Percentiles rank a stretch among this genome's conserved stretches.
These are phyloP conservation scores for Peromyscus leucopus DNA, from an alignment of 2,113 vertebrate species.

Conservation along the genomic window DNA sequence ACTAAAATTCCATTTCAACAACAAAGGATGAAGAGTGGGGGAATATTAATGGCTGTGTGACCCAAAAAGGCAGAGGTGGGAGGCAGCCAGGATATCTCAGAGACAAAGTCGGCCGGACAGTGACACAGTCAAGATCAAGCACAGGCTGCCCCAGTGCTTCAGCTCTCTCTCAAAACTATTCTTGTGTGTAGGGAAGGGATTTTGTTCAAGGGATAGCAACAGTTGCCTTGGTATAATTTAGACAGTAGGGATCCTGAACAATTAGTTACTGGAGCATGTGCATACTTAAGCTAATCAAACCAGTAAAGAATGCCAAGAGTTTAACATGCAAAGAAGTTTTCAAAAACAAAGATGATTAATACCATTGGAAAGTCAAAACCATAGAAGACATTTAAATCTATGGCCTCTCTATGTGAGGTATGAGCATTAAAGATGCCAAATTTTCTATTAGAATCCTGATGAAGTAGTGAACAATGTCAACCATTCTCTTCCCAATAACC, in stretches of 20 bases:
- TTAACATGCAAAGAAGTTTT: neutral
- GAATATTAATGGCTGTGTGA: neutral
- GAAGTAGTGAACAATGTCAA: neutral
- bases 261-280: neutral
- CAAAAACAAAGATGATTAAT: neutral
- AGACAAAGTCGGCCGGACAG: neutral
- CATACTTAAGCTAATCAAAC: neutral
- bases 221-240: conserved; percentile 24
- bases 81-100: neutral
- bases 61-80: neutral
- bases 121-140: neutral
- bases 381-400: neutral
- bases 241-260: neutral
- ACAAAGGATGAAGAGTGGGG: neutral
- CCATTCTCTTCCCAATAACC: neutral
- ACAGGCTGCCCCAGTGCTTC: accelerated
- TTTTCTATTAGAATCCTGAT: neutral
- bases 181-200: neutral
- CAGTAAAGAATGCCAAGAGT: neutral
- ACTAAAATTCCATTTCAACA: neutral
- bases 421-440: neutral
- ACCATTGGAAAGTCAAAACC: neutral
- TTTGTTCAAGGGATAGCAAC: neutral
- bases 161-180: neutral
- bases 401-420: neutral